A percentile compares a stretch with the other conserved stretches of the same genome.
These are phyloP conservation scores for Physella acuta DNA, from an alignment of 1,140 invertebrate species.

Conservation along the genomic window DNA sequence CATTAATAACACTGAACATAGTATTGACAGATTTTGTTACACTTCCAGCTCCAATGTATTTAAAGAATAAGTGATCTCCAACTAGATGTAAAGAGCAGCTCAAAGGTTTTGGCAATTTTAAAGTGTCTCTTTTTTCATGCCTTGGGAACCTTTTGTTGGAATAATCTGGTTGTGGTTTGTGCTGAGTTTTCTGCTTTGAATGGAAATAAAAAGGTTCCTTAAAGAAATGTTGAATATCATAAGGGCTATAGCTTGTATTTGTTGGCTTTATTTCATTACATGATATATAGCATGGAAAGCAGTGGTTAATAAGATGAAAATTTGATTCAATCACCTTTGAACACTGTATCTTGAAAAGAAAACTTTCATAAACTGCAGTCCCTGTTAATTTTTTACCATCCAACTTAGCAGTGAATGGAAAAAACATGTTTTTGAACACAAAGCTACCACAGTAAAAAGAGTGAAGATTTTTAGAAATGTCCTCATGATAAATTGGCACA, in stretches of 20 bases:
- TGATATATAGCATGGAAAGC: background rate
- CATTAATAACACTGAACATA: constrained; percentile 36
- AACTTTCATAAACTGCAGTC: background rate
- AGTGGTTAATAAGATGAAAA: constrained; percentile 8
- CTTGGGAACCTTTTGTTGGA: too few species aligned
- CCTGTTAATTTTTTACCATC: background rate
- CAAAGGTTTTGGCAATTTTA: background rate
- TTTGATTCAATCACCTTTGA: background rate
- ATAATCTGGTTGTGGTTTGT: too few species aligned
- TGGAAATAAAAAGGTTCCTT: background rate
- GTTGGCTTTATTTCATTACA: background rate
- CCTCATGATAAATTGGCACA: constrained; percentile 8
- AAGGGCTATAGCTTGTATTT: background rate
- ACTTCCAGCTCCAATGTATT: constrained; percentile 31
- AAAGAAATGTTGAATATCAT: background rate
- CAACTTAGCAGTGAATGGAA: constrained; percentile 1
- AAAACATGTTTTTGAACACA: background rate
- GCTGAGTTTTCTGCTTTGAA: background rate
- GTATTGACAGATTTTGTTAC: constrained; percentile 35
- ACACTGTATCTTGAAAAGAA: background rate
- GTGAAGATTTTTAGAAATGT: constrained; percentile 10
- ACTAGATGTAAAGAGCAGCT: constrained; percentile 41
- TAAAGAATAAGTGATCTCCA: constrained; percentile 44
- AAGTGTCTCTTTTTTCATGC: too few species aligned
- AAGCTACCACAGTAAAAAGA: constrained; percentile 8